Conservation (phyloP, 1,140 invertebrate species). For the Chrysomallon squamiferum region DNA sequence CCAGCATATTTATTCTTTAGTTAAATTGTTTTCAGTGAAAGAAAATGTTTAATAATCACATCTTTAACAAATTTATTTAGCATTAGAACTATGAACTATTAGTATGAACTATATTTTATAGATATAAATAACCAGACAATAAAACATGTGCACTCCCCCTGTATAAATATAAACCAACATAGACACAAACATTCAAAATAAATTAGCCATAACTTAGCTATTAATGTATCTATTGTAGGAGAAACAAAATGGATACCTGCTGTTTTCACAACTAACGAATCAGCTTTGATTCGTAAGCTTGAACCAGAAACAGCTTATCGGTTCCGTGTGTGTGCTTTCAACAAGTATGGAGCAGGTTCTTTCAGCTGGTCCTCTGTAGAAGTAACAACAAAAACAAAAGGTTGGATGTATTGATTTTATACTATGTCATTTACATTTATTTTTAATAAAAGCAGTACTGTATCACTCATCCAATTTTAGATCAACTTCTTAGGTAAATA, state of each 20-base stretch:
- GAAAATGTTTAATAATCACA: neutral
- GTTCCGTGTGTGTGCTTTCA: conserved; percentile 87
- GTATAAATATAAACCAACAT: too few species aligned
- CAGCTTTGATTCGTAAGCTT: conserved; percentile 82
- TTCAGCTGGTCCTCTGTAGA: conserved; percentile 64
- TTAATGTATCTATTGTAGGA: conserved; percentile 65
- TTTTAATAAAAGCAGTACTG: too few species aligned
- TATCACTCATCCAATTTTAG: too few species aligned
- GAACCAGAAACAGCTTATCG: conserved; percentile 81
- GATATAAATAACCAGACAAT: too few species aligned
- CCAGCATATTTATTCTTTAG: neutral
- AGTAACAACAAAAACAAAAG: conserved; percentile 48
- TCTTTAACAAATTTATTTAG: neutral
- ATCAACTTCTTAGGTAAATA: too few species aligned
- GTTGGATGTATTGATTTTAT: conserved; percentile 23
- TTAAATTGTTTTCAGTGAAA: neutral
- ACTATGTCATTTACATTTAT: too few species aligned
- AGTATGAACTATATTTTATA: neutral
- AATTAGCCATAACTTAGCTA: too few species aligned
- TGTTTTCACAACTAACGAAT: conserved; percentile 90
- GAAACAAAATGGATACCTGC: conserved; percentile 85
- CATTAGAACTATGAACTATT: neutral
- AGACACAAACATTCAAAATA: too few species aligned
- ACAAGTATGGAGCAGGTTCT: conserved; percentile 78
- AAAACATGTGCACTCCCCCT: too few species aligned